phyloP scores from a whole-genome alignment of 2,113 vertebrate genomes.

The Toxotes jaculatrix region DNA sequence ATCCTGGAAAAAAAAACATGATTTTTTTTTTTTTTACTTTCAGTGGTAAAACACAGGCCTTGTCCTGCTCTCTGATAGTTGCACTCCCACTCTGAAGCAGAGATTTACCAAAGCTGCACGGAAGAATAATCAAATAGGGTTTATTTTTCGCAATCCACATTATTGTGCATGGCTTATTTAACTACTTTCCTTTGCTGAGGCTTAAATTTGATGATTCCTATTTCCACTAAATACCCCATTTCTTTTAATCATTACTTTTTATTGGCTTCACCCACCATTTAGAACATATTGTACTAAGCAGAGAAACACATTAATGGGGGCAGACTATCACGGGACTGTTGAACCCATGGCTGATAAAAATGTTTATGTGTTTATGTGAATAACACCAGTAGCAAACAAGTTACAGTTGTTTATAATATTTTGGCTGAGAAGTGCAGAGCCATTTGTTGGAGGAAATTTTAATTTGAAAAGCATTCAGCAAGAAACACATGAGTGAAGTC shows the following conservation, averaged over 20 bases:
- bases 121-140: constrained; percentile 14
- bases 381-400: background rate
- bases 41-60: background rate
- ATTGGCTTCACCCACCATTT: constrained; percentile 24
- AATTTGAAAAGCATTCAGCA: constrained; percentile 15
- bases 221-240: constrained; percentile 36
- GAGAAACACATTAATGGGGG: constrained; percentile 24
- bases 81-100: background rate
- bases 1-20: constrained; percentile 25
- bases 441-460: constrained; percentile 16
- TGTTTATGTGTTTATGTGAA: constrained; percentile 19
- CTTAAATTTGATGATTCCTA: constrained; percentile 27
- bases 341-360: constrained; percentile 49
- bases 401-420: background rate
- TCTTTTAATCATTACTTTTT: constrained; percentile 48
- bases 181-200: background rate
- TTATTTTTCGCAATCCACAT: constrained; percentile 7
- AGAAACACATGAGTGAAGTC: background rate
- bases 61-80: background rate
- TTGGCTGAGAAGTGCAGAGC: background rate
- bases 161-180: constrained; percentile 32
- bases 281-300: constrained; percentile 18
- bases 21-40: background rate
- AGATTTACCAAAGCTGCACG: background rate
- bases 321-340: constrained; percentile 33